Conservation (phyloP, 2,888 invertebrate species). For the Caenorhabditis zanzibari region DNA sequence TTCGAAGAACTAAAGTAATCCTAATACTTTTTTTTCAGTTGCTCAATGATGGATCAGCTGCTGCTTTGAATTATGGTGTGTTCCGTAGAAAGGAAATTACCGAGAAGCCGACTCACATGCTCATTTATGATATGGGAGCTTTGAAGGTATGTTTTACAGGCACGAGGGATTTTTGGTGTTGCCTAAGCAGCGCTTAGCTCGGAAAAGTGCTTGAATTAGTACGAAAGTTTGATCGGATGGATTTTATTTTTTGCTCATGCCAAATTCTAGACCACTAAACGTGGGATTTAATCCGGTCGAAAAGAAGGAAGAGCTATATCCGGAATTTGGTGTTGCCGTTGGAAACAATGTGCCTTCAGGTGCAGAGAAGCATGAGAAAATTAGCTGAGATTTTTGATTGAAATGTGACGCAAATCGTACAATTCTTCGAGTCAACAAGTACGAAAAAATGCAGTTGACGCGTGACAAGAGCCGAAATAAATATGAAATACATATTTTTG, state of each 20-base stretch:
- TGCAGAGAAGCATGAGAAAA: neutral
- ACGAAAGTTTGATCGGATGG: no score
- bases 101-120: conserved; percentile 85
- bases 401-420: conserved; percentile 2
- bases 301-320: conserved; percentile 3
- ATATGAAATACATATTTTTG: neutral
- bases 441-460: neutral
- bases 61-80: conserved; percentile 97
- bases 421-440: neutral
- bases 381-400: neutral
- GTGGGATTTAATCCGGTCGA: neutral
- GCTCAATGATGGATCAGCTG: conserved; percentile 96
- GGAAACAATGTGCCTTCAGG: neutral
- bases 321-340: neutral
- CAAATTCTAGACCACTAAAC: neutral
- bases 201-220: no score
- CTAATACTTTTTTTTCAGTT: conserved; percentile 89
- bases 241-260: neutral
- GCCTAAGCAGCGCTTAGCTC: neutral
- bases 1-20: neutral
- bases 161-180: neutral
- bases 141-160: conserved; percentile 86
- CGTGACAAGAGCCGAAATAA: neutral
- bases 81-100: conserved; percentile 90
- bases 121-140: conserved; percentile 99